Conservation (phyloP, 2,113 vertebrate species). For the Chaetodon auriga region DNA sequence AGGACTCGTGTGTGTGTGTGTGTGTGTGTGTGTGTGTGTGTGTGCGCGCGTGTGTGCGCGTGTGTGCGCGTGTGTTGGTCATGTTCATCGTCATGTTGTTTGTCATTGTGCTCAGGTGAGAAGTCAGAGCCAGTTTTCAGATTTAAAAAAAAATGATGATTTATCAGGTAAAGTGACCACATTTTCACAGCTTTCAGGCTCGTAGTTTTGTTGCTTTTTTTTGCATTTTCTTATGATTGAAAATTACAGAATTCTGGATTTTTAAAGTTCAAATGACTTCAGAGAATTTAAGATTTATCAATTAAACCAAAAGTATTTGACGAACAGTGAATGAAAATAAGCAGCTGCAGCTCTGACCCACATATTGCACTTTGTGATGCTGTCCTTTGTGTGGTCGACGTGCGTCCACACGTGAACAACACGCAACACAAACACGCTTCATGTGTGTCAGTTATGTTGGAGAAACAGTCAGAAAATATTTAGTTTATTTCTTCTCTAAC, state of each 20-base stretch:
- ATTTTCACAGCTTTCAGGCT: neutral
- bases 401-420: neutral
- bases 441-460: neutral
- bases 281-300: neutral
- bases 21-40: constrained; percentile 16
- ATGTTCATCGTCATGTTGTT: constrained; percentile 23
- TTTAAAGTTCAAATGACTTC: neutral
- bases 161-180: neutral
- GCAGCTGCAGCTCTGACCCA: neutral
- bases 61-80: constrained; percentile 5
- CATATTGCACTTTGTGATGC: neutral
- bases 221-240: neutral
- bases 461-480: neutral
- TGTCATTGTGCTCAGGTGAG: neutral
- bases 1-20: constrained; percentile 4
- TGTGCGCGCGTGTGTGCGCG: constrained; percentile 14
- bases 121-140: neutral
- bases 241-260: neutral
- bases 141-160: neutral
- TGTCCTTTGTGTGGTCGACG: neutral
- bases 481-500: neutral
- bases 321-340: neutral
- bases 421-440: neutral
- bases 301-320: neutral
- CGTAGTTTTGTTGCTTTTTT: neutral